These are phyloP conservation scores for Pangasius mekongensis DNA, from an alignment of 2,797 vertebrate genomes.

Conservation along the genomic window DNA sequence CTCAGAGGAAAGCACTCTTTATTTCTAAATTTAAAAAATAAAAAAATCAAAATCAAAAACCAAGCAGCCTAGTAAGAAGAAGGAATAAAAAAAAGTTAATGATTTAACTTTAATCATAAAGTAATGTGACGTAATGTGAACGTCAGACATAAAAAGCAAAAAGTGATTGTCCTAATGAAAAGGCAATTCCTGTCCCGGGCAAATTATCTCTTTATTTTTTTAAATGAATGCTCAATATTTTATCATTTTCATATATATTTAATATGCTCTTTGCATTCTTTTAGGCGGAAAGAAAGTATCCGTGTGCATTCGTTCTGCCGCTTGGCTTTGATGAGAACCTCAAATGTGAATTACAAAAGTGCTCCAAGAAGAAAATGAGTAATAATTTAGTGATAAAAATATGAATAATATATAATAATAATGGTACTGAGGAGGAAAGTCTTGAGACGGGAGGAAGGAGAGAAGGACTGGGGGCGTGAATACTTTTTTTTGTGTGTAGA, in stretches of 20 bases:
- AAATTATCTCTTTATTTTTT: conserved; percentile 75
- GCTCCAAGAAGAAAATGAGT: conserved; percentile 81
- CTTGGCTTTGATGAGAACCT: conserved; percentile 81
- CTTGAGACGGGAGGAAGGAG: conserved; percentile 68
- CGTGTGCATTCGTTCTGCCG: conserved; percentile 76
- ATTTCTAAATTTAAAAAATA: conserved; percentile 18
- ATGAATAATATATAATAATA: conserved; percentile 85
- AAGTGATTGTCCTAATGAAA: conserved; percentile 72
- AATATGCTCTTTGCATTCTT: conserved; percentile 80
- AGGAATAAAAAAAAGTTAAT: not conserved
- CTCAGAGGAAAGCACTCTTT: not conserved
- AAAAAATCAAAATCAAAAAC: conserved; percentile 43
- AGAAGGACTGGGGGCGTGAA: conserved; percentile 7
- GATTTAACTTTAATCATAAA: not conserved
- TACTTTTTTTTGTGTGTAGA: not conserved
- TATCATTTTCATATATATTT: conserved; percentile 81
- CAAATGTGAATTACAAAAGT: conserved; percentile 82
- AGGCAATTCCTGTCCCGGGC: conserved; percentile 60
- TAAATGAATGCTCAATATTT: conserved; percentile 84
- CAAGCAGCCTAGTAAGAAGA: not conserved
- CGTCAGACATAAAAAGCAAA: conserved; percentile 44
- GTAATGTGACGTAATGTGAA: conserved; percentile 2
- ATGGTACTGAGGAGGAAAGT: conserved; percentile 77
- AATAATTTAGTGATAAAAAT: conserved; percentile 79
- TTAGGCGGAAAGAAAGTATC: conserved; percentile 76